Evolutionary conservation across 2,888 invertebrate species (phyloP), one percentile per base, ranked within the genome.

Genomic region (Drosophila buzzatii): DNA sequence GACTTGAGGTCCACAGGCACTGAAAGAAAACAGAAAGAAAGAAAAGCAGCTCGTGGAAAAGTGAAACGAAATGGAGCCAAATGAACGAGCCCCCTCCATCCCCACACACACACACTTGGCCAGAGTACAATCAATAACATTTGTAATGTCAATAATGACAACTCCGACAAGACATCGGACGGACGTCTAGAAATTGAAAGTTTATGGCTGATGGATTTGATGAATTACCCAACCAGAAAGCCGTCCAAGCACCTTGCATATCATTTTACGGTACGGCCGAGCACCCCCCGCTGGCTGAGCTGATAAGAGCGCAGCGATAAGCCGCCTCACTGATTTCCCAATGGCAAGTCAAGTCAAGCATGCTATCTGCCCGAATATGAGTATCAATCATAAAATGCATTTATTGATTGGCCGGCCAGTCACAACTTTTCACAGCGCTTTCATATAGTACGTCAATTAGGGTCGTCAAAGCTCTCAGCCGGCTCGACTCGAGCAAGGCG

Each of bases 121-220:
- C 41, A 14, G 51, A 52, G 41, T 71, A 72, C 88, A 82, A 85
- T 87, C 90, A 82, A 85, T 89, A 89, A 89, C 85, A 85, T 85
- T 85, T 85, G 88, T 89, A 87, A 85, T 87, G 90, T 87, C 85
- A 85, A 89, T 89, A 85, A 89, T 89, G 85, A 89, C 88, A 89
- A 70, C 85, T 35, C 37, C 73, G 61, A 73, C 79, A 73, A 63
- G 65, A 44, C 63, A 59, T 65, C 69, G 56, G 41, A 49, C 60
- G 53, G 73, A 77, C 27, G 27, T 67, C 66, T 66, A 57, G 74
- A 79, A 81, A 78, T 56, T 71, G 78, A 79, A 79, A 79, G 79
- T 79, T 81, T 81, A 68, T 81, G 49, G 70, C 66, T 77, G 73
- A 77, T 77, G 81, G 72, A 73, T 79, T 82, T 84, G 84, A 84